phyloP scores from a whole-genome alignment of 2,113 vertebrate species.

The Ploceus nigricollis region DNA sequence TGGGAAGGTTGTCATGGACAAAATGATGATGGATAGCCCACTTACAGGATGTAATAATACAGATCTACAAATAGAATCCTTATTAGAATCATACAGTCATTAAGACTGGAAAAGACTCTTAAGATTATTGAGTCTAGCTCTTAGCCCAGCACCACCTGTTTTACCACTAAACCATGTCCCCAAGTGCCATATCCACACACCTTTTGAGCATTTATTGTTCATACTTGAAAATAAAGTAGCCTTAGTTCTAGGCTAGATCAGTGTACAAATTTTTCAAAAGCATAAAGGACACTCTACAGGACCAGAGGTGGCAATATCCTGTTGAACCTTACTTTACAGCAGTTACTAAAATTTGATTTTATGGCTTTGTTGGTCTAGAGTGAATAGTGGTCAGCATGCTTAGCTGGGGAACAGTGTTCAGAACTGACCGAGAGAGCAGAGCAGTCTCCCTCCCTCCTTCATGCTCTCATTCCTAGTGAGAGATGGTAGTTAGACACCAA shows the following conservation, averaged over 20 bases:
- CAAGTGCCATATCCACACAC: neutral
- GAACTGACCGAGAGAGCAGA: fast-evolving
- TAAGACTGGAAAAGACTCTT: neutral
- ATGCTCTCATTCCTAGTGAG: neutral
- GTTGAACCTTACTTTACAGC: neutral
- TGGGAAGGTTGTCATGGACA: neutral
- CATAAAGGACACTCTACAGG: neutral
- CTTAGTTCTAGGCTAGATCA: neutral
- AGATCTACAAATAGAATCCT: neutral
- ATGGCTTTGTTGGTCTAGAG: neutral
- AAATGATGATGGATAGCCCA: neutral
- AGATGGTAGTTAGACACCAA: neutral
- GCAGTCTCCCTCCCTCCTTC: neutral
- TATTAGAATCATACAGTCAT: neutral
- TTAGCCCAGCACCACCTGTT: neutral
- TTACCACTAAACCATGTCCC: neutral
- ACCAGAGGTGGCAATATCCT: neutral
- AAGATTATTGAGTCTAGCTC: neutral
- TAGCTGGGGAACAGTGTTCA: neutral
- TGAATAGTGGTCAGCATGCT: neutral
- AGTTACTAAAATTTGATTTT: neutral
- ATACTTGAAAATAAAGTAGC: neutral
- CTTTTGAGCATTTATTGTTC: neutral
- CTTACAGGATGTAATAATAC: neutral
- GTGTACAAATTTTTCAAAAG: neutral